phyloP scores from a whole-genome alignment of 2,113 vertebrate genomes.

The Rhabdomys dilectus region DNA sequence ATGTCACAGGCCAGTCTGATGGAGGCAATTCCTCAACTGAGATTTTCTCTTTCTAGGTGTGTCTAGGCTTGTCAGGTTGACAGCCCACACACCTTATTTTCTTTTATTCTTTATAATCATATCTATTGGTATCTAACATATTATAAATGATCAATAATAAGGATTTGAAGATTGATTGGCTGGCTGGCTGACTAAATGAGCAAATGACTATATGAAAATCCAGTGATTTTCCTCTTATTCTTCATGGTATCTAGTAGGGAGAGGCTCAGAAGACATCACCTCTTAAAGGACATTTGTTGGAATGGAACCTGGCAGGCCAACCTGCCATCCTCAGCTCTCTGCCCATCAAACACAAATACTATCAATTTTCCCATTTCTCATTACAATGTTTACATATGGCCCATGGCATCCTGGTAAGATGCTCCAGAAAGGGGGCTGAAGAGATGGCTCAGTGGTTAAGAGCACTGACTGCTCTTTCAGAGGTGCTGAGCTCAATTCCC shows the following conservation, averaged over 20 bases:
- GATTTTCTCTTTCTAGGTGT: background rate
- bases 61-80: background rate
- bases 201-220: background rate
- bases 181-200: background rate
- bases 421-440: background rate
- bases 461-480: too few species aligned
- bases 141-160: background rate
- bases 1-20: too few species aligned
- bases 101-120: background rate
- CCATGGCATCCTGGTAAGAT: background rate
- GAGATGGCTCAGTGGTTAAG: too few species aligned
- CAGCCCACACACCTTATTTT: background rate
- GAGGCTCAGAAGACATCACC: background rate
- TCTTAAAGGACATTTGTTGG: background rate
- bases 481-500: too few species aligned
- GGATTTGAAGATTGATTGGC: background rate
- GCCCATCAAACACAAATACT: background rate
- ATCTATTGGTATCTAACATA: background rate
- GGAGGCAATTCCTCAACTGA: background rate
- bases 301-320: conserved; percentile 2
- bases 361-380: background rate
- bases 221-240: conserved; percentile 10
- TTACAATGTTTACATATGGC: background rate
- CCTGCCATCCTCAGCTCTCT: background rate
- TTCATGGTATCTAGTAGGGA: background rate